A percentile compares a stretch with the other conserved stretches of the same genome.
phyloP scores from a whole-genome alignment of 2,888 invertebrate species.

The Polyommatus iphigenia region DNA sequence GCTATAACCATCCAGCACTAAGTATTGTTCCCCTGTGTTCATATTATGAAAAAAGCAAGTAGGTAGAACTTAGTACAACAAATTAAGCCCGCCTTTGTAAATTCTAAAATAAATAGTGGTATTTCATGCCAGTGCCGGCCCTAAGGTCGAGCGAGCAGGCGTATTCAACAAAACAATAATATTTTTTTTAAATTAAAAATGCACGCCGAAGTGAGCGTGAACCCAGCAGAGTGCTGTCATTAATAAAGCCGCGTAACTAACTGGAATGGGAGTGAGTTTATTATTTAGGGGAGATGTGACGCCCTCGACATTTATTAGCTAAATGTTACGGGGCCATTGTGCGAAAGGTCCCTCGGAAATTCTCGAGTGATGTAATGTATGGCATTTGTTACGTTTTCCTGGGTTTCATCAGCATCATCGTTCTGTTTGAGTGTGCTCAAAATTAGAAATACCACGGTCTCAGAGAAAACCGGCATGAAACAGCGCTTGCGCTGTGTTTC shows the following conservation, averaged over 20 bases:
- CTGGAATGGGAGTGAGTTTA: conserved; percentile 50
- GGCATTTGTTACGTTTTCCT: neutral
- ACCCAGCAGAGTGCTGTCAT: neutral
- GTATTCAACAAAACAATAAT: neutral
- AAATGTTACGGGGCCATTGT: conserved; percentile 44
- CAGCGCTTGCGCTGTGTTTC: too few species aligned
- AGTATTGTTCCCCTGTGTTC: too few species aligned
- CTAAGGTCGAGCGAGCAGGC: neutral
- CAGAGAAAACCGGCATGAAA: too few species aligned
- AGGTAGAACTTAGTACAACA: too few species aligned
- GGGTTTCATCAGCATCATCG: neutral
- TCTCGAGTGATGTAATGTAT: neutral
- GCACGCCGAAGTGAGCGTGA: neutral
- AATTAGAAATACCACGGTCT: too few species aligned
- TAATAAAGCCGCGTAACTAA: conserved; percentile 22
- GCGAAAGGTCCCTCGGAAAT: conserved; percentile 44
- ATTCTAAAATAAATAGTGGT: too few species aligned
- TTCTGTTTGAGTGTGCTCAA: neutral
- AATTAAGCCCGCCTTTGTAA: too few species aligned
- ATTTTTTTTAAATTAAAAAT: conserved; percentile 17
- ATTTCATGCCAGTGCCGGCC: too few species aligned
- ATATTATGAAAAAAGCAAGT: too few species aligned
- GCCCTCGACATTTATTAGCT: conserved; percentile 57
- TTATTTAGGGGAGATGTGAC: conserved; percentile 54
- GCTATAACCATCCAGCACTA: too few species aligned